Evolutionary conservation across 2,888 invertebrate genomes (phyloP).

Genomic region (Anticlea derivata): DNA sequence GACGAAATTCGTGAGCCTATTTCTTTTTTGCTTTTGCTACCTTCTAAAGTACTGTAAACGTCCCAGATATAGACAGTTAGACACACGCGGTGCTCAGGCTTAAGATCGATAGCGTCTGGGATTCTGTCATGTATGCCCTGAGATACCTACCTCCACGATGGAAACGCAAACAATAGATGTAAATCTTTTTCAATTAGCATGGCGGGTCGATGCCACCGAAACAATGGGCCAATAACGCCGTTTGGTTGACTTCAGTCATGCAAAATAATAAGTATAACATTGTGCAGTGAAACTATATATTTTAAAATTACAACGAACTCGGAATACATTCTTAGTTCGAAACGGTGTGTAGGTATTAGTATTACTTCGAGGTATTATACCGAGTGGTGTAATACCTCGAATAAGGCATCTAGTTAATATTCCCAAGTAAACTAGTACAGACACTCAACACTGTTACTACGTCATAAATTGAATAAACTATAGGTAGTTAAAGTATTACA

Average conservation of each 20-base stretch:
- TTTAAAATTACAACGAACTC: too few relatives aligned
- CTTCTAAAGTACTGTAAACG: background rate
- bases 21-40: too few relatives aligned
- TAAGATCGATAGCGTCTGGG: conserved; percentile 47
- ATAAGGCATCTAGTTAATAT: too few relatives aligned
- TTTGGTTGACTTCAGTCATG: conserved; percentile 29
- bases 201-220: conserved; percentile 46
- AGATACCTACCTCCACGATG: conserved; percentile 36
- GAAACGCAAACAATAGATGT: conserved; percentile 47
- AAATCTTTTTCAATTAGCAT: conserved; percentile 45
- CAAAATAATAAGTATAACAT: conserved; percentile 13
- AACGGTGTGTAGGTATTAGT: too few relatives aligned
- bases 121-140: conserved; percentile 30
- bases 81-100: conserved; percentile 22
- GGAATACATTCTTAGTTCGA: too few relatives aligned
- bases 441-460: too few relatives aligned
- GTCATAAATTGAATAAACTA: too few relatives aligned
- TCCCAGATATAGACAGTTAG: conserved; percentile 22
- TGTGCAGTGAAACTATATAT: background rate
- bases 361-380: too few relatives aligned
- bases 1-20: too few relatives aligned
- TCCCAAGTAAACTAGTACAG: too few relatives aligned
- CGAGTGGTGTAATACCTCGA: too few relatives aligned
- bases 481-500: too few relatives aligned
- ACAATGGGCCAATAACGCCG: conserved; percentile 46